phyloP scores from a whole-genome alignment of 1,140 invertebrate species.

The Neomicropteryx cornuta region DNA sequence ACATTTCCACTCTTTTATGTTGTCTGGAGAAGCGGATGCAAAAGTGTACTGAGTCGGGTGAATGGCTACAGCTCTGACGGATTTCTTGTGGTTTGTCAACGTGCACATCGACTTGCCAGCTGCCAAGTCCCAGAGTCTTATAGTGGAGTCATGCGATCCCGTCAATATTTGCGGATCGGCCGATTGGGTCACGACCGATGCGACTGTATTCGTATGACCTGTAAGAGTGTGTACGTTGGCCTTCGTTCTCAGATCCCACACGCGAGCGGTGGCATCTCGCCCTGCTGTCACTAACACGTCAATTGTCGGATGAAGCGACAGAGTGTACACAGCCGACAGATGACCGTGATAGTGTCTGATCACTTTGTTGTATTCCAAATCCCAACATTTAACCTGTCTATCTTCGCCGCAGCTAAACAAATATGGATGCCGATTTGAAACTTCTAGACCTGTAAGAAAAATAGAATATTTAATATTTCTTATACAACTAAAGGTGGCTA shows the following conservation, averaged over 20 bases:
- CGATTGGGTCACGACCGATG: slow-evolving; percentile 84
- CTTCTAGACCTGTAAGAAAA: slow-evolving; percentile 65
- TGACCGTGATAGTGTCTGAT: slow-evolving; percentile 99
- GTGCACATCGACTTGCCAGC: slow-evolving; percentile 91
- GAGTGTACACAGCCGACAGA: slow-evolving; percentile 89
- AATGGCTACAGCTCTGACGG: slow-evolving; percentile 80
- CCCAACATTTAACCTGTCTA: slow-evolving; percentile 99
- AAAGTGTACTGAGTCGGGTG: slow-evolving; percentile 95
- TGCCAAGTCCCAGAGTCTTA: slow-evolving; percentile 94
- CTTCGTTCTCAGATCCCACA: slow-evolving; percentile 99
- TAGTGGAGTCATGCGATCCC: slow-evolving; percentile 73
- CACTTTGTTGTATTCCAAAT: slow-evolving; percentile 98
- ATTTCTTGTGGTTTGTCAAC: slow-evolving; percentile 98
- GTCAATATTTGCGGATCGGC: slow-evolving; percentile 87
- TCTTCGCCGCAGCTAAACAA: slow-evolving; percentile 99
- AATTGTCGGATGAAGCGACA: slow-evolving; percentile 91
- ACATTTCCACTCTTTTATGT: slow-evolving; percentile 99
- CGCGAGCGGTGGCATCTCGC: slow-evolving; percentile 87
- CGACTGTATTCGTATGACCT: slow-evolving; percentile 97
- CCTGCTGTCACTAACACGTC: slow-evolving; percentile 93
- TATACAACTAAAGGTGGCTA: too few relatives aligned
- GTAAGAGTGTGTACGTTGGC: slow-evolving; percentile 93
- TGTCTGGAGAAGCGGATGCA: slow-evolving; percentile 95
- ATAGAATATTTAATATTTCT: too few relatives aligned
- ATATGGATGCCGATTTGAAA: slow-evolving; percentile 93